A percentile compares a stretch with the other conserved stretches of the same genome.
Evolutionary conservation across 1,140 invertebrate genomes (phyloP).

Genomic region (Vanessa tameamea): DNA sequence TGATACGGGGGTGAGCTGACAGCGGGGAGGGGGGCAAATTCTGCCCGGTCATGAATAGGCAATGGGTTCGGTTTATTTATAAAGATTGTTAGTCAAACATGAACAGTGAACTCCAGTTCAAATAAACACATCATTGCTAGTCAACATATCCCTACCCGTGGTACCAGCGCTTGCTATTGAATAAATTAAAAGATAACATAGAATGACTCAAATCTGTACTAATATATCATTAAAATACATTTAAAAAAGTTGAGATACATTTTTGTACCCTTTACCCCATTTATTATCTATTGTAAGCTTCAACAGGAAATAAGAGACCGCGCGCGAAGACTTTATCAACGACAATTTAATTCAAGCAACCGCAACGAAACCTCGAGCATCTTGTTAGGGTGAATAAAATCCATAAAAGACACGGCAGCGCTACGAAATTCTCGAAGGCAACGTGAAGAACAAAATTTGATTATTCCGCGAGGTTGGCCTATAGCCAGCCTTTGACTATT

Average conservation of each 20-base stretch:
- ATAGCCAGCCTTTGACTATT: conserved; percentile 77
- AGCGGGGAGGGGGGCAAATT: conserved; percentile 68
- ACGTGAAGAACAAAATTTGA: conserved; percentile 74
- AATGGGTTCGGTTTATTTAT: conserved; percentile 79
- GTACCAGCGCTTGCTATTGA: not conserved
- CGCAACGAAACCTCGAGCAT: conserved; percentile 66
- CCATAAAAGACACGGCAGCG: conserved; percentile 75
- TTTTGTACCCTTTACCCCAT: conserved; percentile 42
- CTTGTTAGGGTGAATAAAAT: conserved; percentile 78
- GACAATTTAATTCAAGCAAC: conserved; percentile 76
- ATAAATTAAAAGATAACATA: not conserved
- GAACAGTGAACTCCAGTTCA: conserved; percentile 68
- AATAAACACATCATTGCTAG: conserved; percentile 70
- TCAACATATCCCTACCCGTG: conserved; percentile 26
- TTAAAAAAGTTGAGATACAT: conserved; percentile 23
- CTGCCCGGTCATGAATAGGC: conserved; percentile 80
- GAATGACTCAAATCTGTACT: not conserved
- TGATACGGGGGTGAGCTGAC: conserved; percentile 75
- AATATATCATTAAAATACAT: conserved; percentile 26
- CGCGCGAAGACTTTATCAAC: conserved; percentile 69
- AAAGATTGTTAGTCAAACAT: conserved; percentile 75
- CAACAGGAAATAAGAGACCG: conserved; percentile 61
- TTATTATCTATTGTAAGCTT: conserved; percentile 52
- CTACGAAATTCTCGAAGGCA: conserved; percentile 57
- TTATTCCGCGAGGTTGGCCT: conserved; percentile 79